Base-by-base conservation (phyloP, 2,888 invertebrate species). In the Chloroclysta siterata region DNA sequence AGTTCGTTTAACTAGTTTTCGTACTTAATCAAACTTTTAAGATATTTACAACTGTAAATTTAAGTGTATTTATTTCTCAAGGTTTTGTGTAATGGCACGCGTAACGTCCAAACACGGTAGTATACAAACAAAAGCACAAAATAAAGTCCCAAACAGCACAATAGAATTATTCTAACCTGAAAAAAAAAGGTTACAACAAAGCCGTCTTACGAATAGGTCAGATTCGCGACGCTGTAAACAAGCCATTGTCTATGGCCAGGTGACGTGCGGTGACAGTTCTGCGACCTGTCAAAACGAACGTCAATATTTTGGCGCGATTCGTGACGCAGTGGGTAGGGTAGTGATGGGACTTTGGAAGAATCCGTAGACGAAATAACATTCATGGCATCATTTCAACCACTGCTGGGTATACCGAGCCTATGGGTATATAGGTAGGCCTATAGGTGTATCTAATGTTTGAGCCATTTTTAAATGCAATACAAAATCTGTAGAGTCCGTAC, bases 301-400 rank as follows among this genome's bases (percentile, higher is more conserved):
- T 87, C 86, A 87, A 87, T 87, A 87, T 87, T 87, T 86, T 85
- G 80, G 90, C 90, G 89, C 88, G 88, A 91, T 92, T 92, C 75
- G 91, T 69, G 74, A 84, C 91, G 90, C 92, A 76, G 89, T 85
- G 75, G 88, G 90, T 67, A 70, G 64, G 28, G 29, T 69, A 70
- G 71, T 63, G 72, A 65, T 73, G 71, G 66, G 71, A 58, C 62
- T 6, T 10, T 13, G 17, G 15, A 47, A 15, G 4, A 15, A 15
- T 51, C 11, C 15, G 14, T 51, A 33, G 10, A n/a, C n/a, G n/a
- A n/a, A n/a, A n/a, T n/a, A n/a, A n/a, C n/a, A n/a, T n/a, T n/a
- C n/a, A n/a, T n/a, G n/a, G n/a, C n/a, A n/a, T n/a, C n/a, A n/a
- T n/a, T n/a, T n/a, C n/a, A n/a, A n/a, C n/a, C 8, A 48, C 28